Conservation (phyloP, 2,113 vertebrate genomes). For the Copsychus sechellarum region DNA sequence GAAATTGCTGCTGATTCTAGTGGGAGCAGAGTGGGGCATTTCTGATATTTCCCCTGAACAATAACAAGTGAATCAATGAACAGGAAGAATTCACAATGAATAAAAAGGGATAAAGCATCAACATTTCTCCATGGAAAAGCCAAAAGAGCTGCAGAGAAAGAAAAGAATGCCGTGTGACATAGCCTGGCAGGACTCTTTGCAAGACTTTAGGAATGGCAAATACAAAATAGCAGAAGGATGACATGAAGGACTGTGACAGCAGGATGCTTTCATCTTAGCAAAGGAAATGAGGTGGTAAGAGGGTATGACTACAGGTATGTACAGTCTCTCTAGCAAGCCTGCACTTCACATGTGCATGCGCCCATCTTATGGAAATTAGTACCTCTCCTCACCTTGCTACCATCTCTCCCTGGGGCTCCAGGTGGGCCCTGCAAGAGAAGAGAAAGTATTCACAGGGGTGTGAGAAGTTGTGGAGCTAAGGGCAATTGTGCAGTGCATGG, state of each 20-base stretch:
- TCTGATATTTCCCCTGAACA: not conserved
- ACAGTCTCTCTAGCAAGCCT: not conserved
- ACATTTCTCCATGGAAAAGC: not conserved
- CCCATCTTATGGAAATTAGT: not conserved
- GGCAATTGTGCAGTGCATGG: not conserved
- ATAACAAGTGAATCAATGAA: not conserved
- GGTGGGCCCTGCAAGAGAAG: conserved; percentile 83
- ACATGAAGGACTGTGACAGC: not conserved
- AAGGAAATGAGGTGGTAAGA: not conserved
- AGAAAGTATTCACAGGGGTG: conserved; percentile 1
- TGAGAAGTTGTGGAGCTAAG: not conserved
- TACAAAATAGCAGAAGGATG: not conserved
- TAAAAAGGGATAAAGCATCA: not conserved
- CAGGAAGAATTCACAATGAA: not conserved
- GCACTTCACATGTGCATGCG: not conserved
- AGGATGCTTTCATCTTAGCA: not conserved
- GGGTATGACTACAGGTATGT: not conserved
- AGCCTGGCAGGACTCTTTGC: not conserved
- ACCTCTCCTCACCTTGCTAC: conserved; percentile 82
- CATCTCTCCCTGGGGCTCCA: conserved; percentile 89
- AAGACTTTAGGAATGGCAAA: not conserved
- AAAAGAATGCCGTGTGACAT: not conserved
- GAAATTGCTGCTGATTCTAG: not conserved
- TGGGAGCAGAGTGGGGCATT: not conserved
- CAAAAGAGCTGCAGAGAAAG: not conserved